Evolutionary conservation across 2,113 vertebrate species (phyloP), one percentile per base, ranked within the genome.

Genomic region (Bujurquina vittata): DNA sequence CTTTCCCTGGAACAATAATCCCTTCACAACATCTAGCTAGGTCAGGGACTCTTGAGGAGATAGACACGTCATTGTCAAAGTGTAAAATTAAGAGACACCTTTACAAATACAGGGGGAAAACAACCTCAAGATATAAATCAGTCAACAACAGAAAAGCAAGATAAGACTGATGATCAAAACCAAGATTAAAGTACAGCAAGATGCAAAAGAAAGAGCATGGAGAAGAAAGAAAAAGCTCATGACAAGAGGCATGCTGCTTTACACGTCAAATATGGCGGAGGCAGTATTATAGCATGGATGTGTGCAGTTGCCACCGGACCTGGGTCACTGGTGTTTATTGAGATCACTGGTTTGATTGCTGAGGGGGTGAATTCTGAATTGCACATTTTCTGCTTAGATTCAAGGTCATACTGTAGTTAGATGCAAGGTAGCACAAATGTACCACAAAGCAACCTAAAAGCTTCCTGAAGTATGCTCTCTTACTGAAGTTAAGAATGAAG

Each of bases 201-300:
- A 52, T 29, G 65, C 1, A 43, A 52, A 52, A 52, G 65, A 29
- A 69, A 22, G 10, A 56, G 54, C 7, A 56, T 55, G 20, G 20
- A n/a, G 54, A n/a, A n/a, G 20, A 55, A 55, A 55, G 54, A 55
- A 55, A n/a, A 10, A 3, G 7, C 2, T 7, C 52, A 54, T n/a
- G 52, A 4, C 3, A 20, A 3, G 22, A 69, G 63, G 3, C 5
- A 0, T 49, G 14, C 23, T 29, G 6, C 46, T 18, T 7, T 9
- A 69, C 49, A 20, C 11, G 15, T 49, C 23, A 49, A 69, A 29
- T 9, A 29, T 4, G 23, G 40, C 29, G 65, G 65, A 69, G 23
- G 26, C 40, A 67, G 14, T 15, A 22, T 49, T 20, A 49, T 26
- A 49, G 37, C 22, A 67, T 67, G 14, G 62, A 67, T 10, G 22